A percentile compares a stretch with the other conserved stretches of the same genome.
Evolutionary conservation across 2,888 invertebrate genomes (phyloP).

Genomic region (Kryphioiulus occultus): DNA sequence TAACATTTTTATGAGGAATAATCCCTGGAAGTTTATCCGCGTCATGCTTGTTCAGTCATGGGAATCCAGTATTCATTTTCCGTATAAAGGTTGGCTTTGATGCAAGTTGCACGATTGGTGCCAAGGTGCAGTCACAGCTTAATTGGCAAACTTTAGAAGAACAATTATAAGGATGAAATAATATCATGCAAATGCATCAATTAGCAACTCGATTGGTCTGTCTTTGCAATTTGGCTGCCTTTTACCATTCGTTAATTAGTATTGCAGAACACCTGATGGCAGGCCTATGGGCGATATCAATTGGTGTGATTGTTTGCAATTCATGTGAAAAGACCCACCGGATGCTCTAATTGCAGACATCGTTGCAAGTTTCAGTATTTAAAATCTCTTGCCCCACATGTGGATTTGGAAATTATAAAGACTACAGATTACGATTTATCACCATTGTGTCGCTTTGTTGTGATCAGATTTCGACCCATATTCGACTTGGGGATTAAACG

Average conservation of each 20-base stretch:
- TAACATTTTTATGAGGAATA: neutral
- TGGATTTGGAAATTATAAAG: neutral
- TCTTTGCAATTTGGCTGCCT: neutral
- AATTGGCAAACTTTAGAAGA: neutral
- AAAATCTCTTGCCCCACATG: neutral
- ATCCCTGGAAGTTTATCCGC: neutral
- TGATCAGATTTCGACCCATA: neutral
- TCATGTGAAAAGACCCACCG: neutral
- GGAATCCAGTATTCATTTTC: neutral
- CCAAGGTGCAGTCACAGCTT: neutral
- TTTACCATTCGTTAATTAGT: neutral
- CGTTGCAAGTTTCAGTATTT: neutral
- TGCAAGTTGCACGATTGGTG: neutral
- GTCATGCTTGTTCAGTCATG: slow-evolving; percentile 4
- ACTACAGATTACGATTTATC: neutral
- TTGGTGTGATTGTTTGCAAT: neutral
- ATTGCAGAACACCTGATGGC: neutral
- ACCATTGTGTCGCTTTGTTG: neutral
- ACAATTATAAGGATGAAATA: neutral
- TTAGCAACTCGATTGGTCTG: neutral
- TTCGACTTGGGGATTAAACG: neutral
- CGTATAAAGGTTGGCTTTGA: neutral
- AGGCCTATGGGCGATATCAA: neutral
- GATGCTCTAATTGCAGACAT: neutral
- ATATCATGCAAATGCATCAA: neutral